Evolutionary conservation across 1,140 invertebrate genomes (phyloP).

Genomic region (Orchesella cincta): DNA sequence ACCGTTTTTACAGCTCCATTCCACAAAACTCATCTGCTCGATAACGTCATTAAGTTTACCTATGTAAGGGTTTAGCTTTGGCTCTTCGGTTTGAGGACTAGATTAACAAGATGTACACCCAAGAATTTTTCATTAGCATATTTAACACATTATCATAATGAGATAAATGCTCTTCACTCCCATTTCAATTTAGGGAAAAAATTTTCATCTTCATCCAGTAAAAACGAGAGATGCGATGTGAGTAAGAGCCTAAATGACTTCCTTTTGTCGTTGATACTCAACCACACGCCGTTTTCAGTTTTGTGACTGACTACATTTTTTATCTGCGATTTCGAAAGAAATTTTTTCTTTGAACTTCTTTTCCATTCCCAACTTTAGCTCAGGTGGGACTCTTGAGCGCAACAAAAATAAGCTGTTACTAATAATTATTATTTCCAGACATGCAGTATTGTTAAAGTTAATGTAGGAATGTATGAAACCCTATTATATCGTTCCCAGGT

Average conservation of each 20-base stretch:
- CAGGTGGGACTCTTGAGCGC: too few species aligned
- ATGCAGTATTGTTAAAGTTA: too few species aligned
- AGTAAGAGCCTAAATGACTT: background rate
- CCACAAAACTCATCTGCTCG: background rate
- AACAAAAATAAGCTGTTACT: too few species aligned
- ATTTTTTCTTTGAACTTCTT: too few species aligned
- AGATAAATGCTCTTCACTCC: constrained; percentile 22
- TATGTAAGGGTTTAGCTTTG: background rate
- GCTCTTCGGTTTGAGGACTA: background rate
- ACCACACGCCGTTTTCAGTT: too few species aligned
- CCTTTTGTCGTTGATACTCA: background rate
- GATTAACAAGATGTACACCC: background rate
- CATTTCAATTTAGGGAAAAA: constrained; percentile 21
- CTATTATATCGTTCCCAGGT: too few species aligned
- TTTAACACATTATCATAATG: constrained; percentile 29
- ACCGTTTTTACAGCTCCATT: background rate
- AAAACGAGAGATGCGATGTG: background rate
- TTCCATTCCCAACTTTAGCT: too few species aligned
- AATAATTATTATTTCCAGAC: too few species aligned
- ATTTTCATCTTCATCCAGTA: background rate
- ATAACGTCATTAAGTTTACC: too few species aligned
- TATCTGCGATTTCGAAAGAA: too few species aligned
- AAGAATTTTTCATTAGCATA: constrained; percentile 28
- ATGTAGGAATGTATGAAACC: too few species aligned
- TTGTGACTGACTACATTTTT: too few species aligned